Evolutionary conservation across 1,140 invertebrate species (phyloP), one percentile per base, ranked within the genome.

Genomic region (Episyrphus balteatus): DNA sequence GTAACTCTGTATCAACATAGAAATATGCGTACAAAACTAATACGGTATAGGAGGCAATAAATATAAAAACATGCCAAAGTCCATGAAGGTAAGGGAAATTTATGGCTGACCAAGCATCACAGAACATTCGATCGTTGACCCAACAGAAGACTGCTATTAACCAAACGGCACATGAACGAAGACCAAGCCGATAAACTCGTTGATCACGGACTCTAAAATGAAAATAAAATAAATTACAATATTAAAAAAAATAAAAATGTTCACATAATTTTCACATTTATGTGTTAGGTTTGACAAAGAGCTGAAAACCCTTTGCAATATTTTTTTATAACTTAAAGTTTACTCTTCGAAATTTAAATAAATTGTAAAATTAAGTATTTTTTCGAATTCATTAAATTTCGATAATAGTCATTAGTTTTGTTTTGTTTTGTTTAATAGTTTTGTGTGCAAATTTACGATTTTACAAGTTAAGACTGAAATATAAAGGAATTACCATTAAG

Each of bases 81-180:
- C 80, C 83, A 64, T 88, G 86, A 52, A 88, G 70, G 68, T 88
- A 87, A 0, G 84, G 84, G 55, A 88, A 84, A 61, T 84, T 78
- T 15, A 86, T 73, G 9, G 76, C 75, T 1, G 80, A 74, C 83
- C 83, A 87, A 17, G 81, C 75, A 55, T 86, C 82, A 61, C 86
- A 88, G 63, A 86, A 83, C 51, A 86, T 66, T 18, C 82, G 70
- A 69, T 88, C 86, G 51, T 82, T 82, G 12, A 87, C 68, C 86
- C 86, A 88, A 57, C 80, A 85, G 48, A 78, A 68, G 10, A 86
- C 77, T 5, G 84, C 83, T 11, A 84, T 57, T 9, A 79, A 55
- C 75, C 81, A 83, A 5, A 83, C 73, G 2, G 75, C 75, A 6
- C 78, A 74, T 47, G 77, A 82, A 30, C 84, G 73, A 18, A 82